These are phyloP conservation scores for Spizaetus ornatus DNA, from an alignment of 2,113 vertebrate genomes.

Conservation along the genomic window DNA sequence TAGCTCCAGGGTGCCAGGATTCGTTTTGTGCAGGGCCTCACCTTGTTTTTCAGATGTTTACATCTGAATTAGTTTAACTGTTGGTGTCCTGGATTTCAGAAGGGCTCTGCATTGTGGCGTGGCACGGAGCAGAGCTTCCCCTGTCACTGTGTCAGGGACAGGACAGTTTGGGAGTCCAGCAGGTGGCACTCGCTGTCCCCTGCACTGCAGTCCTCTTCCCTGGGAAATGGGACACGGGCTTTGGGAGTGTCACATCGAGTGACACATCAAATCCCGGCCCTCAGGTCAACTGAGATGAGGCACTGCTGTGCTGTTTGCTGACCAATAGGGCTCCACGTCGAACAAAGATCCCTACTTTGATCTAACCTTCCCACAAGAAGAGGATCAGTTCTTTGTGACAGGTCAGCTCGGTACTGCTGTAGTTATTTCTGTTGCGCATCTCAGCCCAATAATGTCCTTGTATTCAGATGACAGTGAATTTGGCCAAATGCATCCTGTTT, in stretches of 20 bases:
- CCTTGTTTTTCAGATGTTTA: neutral
- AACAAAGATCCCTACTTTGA: too few species aligned
- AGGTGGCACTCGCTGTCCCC: neutral
- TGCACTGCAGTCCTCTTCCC: accelerated
- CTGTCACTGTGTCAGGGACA: accelerated
- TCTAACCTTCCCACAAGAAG: too few species aligned
- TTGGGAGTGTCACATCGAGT: neutral
- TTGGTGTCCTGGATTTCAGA: neutral
- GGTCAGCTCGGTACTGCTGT: neutral
- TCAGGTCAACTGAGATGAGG: accelerated
- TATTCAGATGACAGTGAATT: neutral
- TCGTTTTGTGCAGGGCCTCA: neutral
- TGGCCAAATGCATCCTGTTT: neutral
- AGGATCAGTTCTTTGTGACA: neutral
- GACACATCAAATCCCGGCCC: neutral
- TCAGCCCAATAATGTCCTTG: neutral
- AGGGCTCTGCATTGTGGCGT: neutral
- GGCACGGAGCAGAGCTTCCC: accelerated
- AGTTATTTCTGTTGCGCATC: neutral
- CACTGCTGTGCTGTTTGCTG: accelerated
- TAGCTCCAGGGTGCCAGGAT: neutral
- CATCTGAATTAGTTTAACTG: too few species aligned
- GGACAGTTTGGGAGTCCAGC: neutral
- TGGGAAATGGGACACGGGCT: accelerated
- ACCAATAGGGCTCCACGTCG: accelerated